Evolutionary conservation across 2,797 vertebrate species (phyloP), one percentile per base, ranked within the genome.

Genomic region (Rhyacichthys aspro): DNA sequence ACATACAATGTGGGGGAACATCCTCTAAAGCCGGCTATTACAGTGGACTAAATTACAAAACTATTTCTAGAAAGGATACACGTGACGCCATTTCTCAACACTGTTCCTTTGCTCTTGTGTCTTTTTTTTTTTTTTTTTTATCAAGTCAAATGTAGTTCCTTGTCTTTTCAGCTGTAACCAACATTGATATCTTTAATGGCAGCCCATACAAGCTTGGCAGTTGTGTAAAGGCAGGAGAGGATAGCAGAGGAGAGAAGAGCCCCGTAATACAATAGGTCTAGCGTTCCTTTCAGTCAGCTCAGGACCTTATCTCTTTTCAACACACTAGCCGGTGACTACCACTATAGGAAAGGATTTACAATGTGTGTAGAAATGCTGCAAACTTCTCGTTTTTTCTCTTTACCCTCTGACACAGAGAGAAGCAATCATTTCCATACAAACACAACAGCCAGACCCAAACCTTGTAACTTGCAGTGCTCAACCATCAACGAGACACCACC

Each of bases 261-360:
- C 19, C 70, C 16, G 68, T 56, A 70, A 80, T 65, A 92, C 91
- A 93, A 93, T 90, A 84, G 88, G 64, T 77, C 77, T 66, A 49
- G 68, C 74, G 45, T 82, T 87, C 84, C 76, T 89, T 87, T 88
- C 88, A 78, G 78, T 76, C 80, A 42, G 82, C 84, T 84, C 76
- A 74, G 69, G 48, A 74, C 79, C 92, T 93, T 93, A 93, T 93
- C 92, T 93, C 88, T 77, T 82, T 84, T 88, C 72, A 89, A 78
- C 92, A 93, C 89, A 82, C 89, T 67, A 81, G 85, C 80, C 86
- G 83, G 83, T 75, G 86, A 85, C 84, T 85, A 86, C 72, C 69
- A 80, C 88, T 86, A 86, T 82, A 86, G 85, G 86, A 87, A 89
- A 86, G 89, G 90, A 91, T 93, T 93, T 93, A 91, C 88, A 89